Evolutionary conservation across 2,113 vertebrate genomes (phyloP).

Genomic region (Gavialis gangeticus): DNA sequence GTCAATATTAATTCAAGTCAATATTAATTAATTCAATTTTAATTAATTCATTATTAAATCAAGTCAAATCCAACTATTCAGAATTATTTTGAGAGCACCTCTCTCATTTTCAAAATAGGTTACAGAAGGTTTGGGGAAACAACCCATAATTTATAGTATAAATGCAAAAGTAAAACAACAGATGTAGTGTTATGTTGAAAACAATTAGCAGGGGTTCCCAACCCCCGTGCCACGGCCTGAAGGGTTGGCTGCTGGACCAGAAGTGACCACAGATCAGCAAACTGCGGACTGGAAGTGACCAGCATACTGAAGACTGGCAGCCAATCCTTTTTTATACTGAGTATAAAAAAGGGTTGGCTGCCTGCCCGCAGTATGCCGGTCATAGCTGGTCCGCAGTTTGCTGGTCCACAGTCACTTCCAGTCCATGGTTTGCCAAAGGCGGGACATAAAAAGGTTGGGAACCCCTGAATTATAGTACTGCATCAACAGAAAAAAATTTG

Average conservation of each 20-base stretch:
- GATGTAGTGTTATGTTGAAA: background rate
- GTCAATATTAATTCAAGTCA: background rate
- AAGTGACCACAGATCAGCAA: too few species aligned
- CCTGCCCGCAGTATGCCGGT: too few species aligned
- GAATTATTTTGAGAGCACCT: background rate
- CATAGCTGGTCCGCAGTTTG: too few species aligned
- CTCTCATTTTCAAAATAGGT: background rate
- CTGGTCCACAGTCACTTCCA: too few species aligned
- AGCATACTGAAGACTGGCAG: too few species aligned
- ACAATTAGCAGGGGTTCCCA: background rate
- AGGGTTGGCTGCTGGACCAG: too few species aligned
- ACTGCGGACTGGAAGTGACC: too few species aligned
- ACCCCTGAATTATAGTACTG: background rate
- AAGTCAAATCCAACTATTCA: background rate
- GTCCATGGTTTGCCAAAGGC: too few species aligned
- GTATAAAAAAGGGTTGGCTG: too few species aligned
- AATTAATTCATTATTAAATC: background rate
- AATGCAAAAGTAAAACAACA: background rate
- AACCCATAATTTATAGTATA: background rate
- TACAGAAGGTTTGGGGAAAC: background rate
- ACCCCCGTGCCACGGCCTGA: too few species aligned
- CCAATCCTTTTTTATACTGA: too few species aligned
- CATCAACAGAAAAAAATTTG: background rate
- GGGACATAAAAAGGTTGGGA: too few species aligned
- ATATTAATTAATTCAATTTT: background rate